Evolutionary conservation across 2,888 invertebrate species (phyloP).

Genomic region (Belgica antarctica): DNA sequence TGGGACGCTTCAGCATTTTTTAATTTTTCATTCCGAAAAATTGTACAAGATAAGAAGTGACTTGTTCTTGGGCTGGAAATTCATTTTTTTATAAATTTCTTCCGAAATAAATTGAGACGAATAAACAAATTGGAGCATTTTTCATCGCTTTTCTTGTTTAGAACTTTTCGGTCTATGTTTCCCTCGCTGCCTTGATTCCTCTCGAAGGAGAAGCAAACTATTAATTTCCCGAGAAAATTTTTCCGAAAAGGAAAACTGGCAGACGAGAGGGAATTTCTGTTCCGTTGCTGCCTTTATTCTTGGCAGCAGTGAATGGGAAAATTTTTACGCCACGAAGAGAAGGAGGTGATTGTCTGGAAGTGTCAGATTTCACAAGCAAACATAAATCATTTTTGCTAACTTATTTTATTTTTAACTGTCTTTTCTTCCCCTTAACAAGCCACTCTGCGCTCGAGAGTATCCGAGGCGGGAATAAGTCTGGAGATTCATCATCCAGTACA

Average conservation of each 20-base stretch:
- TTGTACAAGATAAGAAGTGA: background rate
- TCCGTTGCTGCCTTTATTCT: slow-evolving; percentile 18
- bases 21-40: slow-evolving; percentile 29
- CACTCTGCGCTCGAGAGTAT: background rate
- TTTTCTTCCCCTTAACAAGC: background rate
- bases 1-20: slow-evolving; percentile 3
- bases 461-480: too few species aligned
- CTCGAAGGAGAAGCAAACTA: background rate
- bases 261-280: background rate
- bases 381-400: slow-evolving; percentile 37
- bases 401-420: background rate
- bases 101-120: background rate
- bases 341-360: slow-evolving; percentile 36
- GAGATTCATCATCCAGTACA: too few species aligned
- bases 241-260: background rate
- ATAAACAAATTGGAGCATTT: slow-evolving; percentile 20
- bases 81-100: slow-evolving; percentile 1
- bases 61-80: background rate
- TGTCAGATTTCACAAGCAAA: slow-evolving; percentile 38
- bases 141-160: background rate
- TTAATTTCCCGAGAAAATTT: background rate
- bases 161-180: background rate
- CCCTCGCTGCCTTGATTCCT: background rate
- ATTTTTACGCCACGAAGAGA: background rate
- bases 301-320: background rate